A percentile compares a stretch with the other conserved stretches of the same genome.
Conservation (phyloP, 2,888 invertebrate species). For the Neoascia interrupta region DNA sequence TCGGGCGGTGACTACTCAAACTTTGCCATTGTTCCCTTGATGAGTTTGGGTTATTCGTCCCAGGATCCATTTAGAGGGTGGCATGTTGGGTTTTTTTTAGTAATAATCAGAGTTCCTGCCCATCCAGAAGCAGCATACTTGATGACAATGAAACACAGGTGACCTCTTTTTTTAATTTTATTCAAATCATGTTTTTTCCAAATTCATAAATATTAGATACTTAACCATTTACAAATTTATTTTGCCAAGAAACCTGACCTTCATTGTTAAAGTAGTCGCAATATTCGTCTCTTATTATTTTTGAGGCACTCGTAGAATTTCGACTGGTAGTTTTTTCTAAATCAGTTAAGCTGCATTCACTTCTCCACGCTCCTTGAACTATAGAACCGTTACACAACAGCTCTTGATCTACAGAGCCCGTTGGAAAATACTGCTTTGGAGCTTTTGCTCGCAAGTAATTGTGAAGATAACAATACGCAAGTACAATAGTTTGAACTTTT, state of each 20-base stretch:
- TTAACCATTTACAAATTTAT: not conserved
- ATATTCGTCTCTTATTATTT: conserved; percentile 36
- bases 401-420: conserved; percentile 27
- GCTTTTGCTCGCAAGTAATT: conserved; percentile 55
- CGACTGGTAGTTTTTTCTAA: conserved; percentile 15
- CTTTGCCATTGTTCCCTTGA: no score
- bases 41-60: not conserved
- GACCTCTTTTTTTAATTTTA: not conserved
- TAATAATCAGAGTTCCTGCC: not conserved
- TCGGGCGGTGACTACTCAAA: no score
- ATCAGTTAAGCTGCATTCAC: conserved; percentile 24
- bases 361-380: conserved; percentile 35
- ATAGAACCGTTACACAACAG: conserved; percentile 23
- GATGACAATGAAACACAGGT: not conserved
- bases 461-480: conserved; percentile 68
- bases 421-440: conserved; percentile 54
- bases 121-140: conserved; percentile 3
- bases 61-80: not conserved
- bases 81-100: conserved; percentile 3
- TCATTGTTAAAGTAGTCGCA: conserved; percentile 51
- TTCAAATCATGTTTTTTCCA: not conserved
- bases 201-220: not conserved
- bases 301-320: conserved; percentile 36
- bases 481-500: conserved; percentile 46
- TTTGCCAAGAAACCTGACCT: conserved; percentile 47